Percentiles rank a stretch among this genome's conserved stretches.
These are phyloP conservation scores for Macroglossus sobrinus DNA, from an alignment of 2,113 vertebrate genomes.

Conservation along the genomic window DNA sequence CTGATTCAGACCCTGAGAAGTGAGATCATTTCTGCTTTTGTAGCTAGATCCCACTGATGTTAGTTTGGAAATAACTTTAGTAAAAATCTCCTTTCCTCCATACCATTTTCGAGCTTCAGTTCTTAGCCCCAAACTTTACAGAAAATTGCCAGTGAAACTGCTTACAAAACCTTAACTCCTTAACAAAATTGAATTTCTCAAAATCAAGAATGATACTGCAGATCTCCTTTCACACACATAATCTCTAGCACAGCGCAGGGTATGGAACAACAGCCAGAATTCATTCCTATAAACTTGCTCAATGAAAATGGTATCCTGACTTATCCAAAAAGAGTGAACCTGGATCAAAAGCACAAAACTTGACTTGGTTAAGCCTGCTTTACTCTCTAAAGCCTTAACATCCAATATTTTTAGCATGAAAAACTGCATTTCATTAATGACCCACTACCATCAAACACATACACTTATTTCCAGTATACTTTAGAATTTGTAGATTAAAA, in stretches of 20 bases:
- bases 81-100: background rate
- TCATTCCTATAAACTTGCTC: background rate
- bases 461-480: background rate
- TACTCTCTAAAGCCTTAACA: background rate
- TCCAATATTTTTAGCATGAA: background rate
- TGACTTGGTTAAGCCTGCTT: background rate
- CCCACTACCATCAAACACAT: background rate
- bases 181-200: background rate
- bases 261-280: background rate
- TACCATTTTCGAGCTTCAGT: background rate
- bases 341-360: background rate
- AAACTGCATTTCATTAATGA: background rate
- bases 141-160: background rate
- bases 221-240: background rate
- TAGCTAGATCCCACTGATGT: background rate
- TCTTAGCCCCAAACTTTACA: background rate
- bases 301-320: background rate
- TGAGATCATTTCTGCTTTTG: background rate
- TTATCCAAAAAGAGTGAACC: background rate
- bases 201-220: background rate
- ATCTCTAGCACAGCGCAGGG: background rate
- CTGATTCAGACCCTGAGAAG: background rate
- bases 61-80: background rate
- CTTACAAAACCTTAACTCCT: background rate
- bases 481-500: background rate